These are phyloP conservation scores for Phrynocephalus forsythii DNA, from an alignment of 2,797 vertebrate species.

Conservation along the genomic window DNA sequence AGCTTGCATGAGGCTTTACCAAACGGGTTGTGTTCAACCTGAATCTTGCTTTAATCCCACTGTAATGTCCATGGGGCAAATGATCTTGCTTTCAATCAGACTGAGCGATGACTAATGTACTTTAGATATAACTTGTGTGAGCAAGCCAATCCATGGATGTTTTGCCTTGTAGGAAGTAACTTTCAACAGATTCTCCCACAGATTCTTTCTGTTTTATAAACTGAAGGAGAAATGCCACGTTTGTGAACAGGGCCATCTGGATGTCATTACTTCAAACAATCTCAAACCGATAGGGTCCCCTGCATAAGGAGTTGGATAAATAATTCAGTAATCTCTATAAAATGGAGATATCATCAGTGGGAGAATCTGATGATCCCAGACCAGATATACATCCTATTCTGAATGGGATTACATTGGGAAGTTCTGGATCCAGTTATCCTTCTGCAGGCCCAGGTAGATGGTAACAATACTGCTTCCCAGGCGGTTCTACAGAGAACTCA, in stretches of 20 bases:
- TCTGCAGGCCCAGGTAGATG: neutral
- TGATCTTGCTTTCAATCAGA: neutral
- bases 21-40: neutral
- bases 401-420: neutral
- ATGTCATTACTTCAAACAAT: neutral
- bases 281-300: neutral
- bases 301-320: neutral
- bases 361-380: neutral
- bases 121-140: neutral
- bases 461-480: neutral
- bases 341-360: neutral
- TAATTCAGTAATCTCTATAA: neutral
- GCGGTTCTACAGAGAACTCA: neutral
- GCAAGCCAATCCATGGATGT: neutral
- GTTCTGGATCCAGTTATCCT: neutral
- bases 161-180: neutral
- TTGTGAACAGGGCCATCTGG: neutral
- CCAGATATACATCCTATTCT: neutral
- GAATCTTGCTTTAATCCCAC: neutral
- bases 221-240: neutral
- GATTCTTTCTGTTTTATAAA: neutral
- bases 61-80: neutral
- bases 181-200: too few species aligned
- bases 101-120: neutral
- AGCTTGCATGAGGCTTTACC: too few species aligned